A percentile compares a stretch with the other conserved stretches of the same genome.
phyloP scores from a whole-genome alignment of 2,888 invertebrate species.

The Drosophila melanocephala region DNA sequence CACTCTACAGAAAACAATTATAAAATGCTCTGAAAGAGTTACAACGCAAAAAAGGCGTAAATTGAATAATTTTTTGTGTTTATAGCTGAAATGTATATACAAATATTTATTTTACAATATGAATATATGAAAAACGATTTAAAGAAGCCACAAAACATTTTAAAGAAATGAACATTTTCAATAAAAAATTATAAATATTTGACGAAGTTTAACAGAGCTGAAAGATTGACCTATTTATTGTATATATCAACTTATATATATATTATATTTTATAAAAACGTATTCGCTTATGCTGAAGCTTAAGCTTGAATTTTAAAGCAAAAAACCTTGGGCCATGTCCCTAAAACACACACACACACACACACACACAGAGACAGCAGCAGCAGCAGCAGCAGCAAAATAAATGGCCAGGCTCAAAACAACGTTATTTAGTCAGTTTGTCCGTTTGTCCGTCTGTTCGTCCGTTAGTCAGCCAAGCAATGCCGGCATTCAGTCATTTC shows the following conservation, averaged over 20 bases:
- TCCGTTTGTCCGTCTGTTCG: slow-evolving; percentile 10
- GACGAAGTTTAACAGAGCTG: not conserved
- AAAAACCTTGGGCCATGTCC: slow-evolving; percentile 46
- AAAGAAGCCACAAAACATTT: not conserved
- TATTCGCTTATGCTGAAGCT: not conserved
- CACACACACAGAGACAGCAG: not conserved
- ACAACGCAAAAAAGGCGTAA: not conserved
- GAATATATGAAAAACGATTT: not conserved
- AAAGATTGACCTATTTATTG: not conserved
- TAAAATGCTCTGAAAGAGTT: not conserved
- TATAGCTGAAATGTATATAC: too few relatives aligned
- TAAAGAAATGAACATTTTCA: not conserved
- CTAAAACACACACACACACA: slow-evolving; percentile 16
- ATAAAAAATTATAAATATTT: not conserved
- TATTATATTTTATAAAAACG: not conserved
- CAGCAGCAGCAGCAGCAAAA: slow-evolving; percentile 25
- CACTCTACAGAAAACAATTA: not conserved
- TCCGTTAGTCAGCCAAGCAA: slow-evolving; percentile 35
- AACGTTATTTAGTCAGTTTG: slow-evolving; percentile 26
- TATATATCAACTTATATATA: not conserved
- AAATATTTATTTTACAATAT: too few relatives aligned
- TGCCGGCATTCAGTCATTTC: slow-evolving; percentile 61
- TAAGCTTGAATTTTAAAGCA: slow-evolving; percentile 51
- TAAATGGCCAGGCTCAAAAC: slow-evolving; percentile 30
- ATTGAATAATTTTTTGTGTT: not conserved